Evolutionary conservation across 2,888 invertebrate genomes (phyloP).

Genomic region (Hyppa rectilinea): DNA sequence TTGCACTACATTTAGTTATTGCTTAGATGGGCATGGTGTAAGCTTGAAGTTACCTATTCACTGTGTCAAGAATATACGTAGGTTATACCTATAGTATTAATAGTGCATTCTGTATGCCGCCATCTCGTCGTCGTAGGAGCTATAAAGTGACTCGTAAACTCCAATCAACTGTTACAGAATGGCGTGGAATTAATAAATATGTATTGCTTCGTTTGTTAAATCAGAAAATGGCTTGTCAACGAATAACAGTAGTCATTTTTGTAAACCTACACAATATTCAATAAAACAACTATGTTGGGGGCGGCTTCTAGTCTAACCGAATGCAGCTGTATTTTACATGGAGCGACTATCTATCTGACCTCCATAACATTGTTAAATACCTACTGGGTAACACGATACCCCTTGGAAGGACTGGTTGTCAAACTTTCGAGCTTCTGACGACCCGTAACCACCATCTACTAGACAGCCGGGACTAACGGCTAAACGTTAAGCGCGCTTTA

Average conservation of each 20-base stretch:
- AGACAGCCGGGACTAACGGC: too few relatives aligned
- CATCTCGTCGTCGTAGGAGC: slow-evolving; percentile 13
- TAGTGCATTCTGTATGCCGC: slow-evolving; percentile 21
- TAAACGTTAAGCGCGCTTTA: too few relatives aligned
- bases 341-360: too few relatives aligned
- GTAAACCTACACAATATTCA: neutral
- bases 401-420: too few relatives aligned
- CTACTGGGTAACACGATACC: too few relatives aligned
- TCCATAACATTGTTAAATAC: too few relatives aligned
- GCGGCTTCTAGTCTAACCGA: too few relatives aligned
- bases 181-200: slow-evolving; percentile 38
- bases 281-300: too few relatives aligned
- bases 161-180: slow-evolving; percentile 40
- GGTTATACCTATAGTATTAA: slow-evolving; percentile 3
- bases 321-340: too few relatives aligned
- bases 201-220: slow-evolving; percentile 11
- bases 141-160: slow-evolving; percentile 49
- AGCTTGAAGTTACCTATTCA: neutral
- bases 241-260: neutral
- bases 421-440: too few relatives aligned
- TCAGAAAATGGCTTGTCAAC: neutral
- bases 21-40: neutral
- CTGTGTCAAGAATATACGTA: neutral
- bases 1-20: too few relatives aligned
- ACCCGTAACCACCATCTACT: too few relatives aligned